phyloP scores from a whole-genome alignment of 2,888 invertebrate species.

The Caenorhabditis becei region DNA sequence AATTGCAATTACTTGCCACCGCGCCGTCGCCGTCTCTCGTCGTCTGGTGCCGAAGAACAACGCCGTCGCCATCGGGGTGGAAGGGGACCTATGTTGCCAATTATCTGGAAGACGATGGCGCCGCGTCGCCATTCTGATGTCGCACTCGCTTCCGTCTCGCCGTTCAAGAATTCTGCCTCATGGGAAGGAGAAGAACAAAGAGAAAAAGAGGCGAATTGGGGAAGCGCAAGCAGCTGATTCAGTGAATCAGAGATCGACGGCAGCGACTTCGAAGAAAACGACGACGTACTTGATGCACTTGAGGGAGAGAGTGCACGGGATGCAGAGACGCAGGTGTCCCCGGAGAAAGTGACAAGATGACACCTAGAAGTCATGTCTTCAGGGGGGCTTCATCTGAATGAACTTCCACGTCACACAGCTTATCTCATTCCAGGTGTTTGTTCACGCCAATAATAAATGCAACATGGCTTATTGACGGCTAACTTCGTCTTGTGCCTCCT shows the following conservation, averaged over 20 bases:
- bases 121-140: background rate
- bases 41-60: constrained; percentile 24
- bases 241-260: constrained; percentile 48
- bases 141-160: constrained; percentile 8
- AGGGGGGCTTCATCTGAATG: constrained; percentile 4
- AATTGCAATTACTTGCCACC: constrained; percentile 54
- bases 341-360: constrained; percentile 29
- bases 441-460: constrained; percentile 15
- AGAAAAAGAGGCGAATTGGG: constrained; percentile 5
- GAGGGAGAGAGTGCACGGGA: background rate
- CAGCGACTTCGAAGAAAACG: constrained; percentile 12
- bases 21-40: background rate
- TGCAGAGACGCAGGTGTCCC: constrained; percentile 10
- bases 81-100: constrained; percentile 23
- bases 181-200: constrained; percentile 7
- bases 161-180: constrained; percentile 18
- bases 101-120: constrained; percentile 23
- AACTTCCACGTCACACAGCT: constrained; percentile 1
- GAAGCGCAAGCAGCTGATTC: constrained; percentile 45
- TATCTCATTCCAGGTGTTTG: constrained; percentile 7
- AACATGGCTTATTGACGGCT: constrained; percentile 15
- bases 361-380: constrained; percentile 11
- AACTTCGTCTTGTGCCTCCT: constrained; percentile 6
- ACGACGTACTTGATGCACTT: constrained; percentile 49
- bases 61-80: constrained; percentile 6